Evolutionary conservation across 2,113 vertebrate species (phyloP).

Genomic region (Arothron firmamentum): DNA sequence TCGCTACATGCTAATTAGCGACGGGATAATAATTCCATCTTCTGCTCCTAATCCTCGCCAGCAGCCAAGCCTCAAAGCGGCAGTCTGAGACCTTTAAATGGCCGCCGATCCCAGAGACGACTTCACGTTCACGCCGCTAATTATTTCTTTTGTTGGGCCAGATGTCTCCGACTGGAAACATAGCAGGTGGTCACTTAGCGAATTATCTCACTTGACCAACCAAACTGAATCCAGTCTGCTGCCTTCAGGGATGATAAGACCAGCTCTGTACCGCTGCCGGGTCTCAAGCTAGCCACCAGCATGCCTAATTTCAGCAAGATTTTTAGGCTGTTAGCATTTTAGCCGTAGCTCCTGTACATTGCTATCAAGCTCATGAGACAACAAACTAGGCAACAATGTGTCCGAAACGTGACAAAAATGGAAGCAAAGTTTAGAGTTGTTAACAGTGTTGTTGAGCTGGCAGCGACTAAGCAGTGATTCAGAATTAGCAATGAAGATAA

Average conservation of each 20-base stretch:
- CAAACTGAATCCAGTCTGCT: slow-evolving; percentile 56
- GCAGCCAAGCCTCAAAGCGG: slow-evolving; percentile 40
- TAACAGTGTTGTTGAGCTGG: no score
- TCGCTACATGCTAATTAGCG: slow-evolving; percentile 51
- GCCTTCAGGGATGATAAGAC: background rate
- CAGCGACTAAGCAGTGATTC: no score
- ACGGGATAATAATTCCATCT: slow-evolving; percentile 42
- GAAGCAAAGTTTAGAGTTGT: no score
- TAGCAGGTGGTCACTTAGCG: slow-evolving; percentile 75
- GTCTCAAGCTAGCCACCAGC: no score
- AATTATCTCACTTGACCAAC: slow-evolving; percentile 70
- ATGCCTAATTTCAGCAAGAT: no score
- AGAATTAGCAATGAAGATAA: no score
- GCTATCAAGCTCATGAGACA: no score
- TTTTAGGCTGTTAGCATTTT: no score
- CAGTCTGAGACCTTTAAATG: slow-evolving; percentile 44
- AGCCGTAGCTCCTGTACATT: background rate
- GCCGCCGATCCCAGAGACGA: slow-evolving; percentile 10
- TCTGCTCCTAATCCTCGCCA: slow-evolving; percentile 60
- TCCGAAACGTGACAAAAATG: no score
- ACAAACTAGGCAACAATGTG: no score
- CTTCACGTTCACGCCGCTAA: slow-evolving; percentile 60
- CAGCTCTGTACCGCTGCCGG: no score
- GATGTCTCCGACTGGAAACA: slow-evolving; percentile 67
- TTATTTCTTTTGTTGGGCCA: slow-evolving; percentile 75